Conservation (phyloP, 2,888 invertebrate species). For the Drosophila mulleri region DNA sequence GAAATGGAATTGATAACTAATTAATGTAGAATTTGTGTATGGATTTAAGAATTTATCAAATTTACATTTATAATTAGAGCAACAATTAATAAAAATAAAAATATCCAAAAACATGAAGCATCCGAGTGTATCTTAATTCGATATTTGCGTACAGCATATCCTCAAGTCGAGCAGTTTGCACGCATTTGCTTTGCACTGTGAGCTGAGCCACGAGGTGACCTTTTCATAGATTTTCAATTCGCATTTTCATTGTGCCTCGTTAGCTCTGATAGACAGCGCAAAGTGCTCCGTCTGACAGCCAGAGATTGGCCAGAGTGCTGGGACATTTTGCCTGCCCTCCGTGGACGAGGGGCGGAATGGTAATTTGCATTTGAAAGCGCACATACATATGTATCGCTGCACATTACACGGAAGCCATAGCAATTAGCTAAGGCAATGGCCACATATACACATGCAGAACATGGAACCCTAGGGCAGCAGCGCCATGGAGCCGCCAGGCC, state of each 20-base stretch:
- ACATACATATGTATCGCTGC: conserved; percentile 14
- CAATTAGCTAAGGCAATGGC: conserved; percentile 28
- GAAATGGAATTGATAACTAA: too few relatives aligned
- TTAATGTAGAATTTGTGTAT: too few relatives aligned
- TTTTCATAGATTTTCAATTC: conserved; percentile 55
- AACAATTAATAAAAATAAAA: too few relatives aligned
- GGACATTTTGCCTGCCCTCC: not conserved
- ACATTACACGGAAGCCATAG: conserved; percentile 51
- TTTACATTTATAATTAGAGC: too few relatives aligned
- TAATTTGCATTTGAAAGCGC: conserved; percentile 63
- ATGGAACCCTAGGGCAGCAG: not conserved
- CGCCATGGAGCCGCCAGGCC: conserved; percentile 6
- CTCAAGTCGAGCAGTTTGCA: not conserved
- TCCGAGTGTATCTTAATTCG: too few relatives aligned
- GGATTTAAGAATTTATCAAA: too few relatives aligned
- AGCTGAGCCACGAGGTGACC: conserved; percentile 41
- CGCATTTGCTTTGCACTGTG: conserved; percentile 25
- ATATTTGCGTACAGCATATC: not conserved
- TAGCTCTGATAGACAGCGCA: conserved; percentile 55
- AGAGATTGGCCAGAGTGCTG: conserved; percentile 6
- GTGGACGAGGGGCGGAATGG: conserved; percentile 41
- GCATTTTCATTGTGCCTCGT: conserved; percentile 17
- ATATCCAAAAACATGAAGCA: too few relatives aligned
- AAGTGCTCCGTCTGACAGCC: conserved; percentile 39
- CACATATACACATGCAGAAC: not conserved